Base-by-base conservation (phyloP, 2,797 vertebrate species). In the Paguma larvata region DNA sequence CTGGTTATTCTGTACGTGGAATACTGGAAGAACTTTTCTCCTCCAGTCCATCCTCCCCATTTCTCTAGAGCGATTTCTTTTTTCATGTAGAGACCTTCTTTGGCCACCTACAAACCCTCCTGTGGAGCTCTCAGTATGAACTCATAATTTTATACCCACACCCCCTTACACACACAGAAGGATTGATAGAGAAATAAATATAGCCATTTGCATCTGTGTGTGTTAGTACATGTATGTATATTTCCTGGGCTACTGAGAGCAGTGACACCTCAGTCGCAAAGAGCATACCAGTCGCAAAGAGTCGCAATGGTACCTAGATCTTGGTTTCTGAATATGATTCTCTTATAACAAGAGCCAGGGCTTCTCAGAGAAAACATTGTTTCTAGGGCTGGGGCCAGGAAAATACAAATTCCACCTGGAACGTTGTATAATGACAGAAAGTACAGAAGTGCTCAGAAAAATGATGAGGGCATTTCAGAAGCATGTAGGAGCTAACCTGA, bases 251-350 rank as follows among this genome's bases (percentile, higher is more conserved):
- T 8, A 7, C 32, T 63, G 15, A 95, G 12, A 82, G 6, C 46
- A 38, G 1, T 46, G 67, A 44, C 2, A 46, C 13, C 4, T 94
- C 41, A 62, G 19, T 62, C 72, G 5, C 16, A 23, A 91, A 93
- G 75, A 86, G n/a, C 11, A 38, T 63, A 38, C 38, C 23, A n/a
- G n/a, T n/a, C n/a, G n/a, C n/a, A n/a, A n/a, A n/a, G n/a, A n/a
- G n/a, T n/a, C n/a, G n/a, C n/a, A n/a, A n/a, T 65, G 32, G 41
- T 32, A 19, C 56, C 48, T n/a, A 32, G 25, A 63, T 73, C 63
- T 78, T 85, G 46, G 51, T 89, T 94, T 97, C 85, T 95, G 83
- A 95, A 91, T 73, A 63, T 30, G 8, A 38, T 94, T 97, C 67
- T 90, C 34, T 59, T 93, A 5, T 63, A 70, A 94, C 65, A 85